Base-by-base conservation (phyloP, 2,113 vertebrate species). In the Nothocercus nigrocapillus region DNA sequence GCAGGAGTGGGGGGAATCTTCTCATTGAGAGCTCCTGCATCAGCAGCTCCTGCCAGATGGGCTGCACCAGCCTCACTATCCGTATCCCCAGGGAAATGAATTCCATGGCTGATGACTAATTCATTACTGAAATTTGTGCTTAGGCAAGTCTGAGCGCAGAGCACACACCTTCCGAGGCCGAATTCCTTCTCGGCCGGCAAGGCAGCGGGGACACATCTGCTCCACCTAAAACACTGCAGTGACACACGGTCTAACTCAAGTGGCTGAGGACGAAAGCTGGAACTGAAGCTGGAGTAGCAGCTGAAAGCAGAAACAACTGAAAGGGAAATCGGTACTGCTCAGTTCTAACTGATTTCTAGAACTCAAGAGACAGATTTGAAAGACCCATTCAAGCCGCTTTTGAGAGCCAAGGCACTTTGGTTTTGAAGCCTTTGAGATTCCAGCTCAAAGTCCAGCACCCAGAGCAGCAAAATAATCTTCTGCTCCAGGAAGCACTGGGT, bases 91-190 rank as follows among this genome's bases (percentile, higher is more conserved):
- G 91, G 91, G 92, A 83, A 95, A 78, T 67, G 82, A 94, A 93
- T 90, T 94, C 87, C 16, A 3, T 30, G 40, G 15, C 84, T 85
- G 68, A 92, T 95, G 93, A 96, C 36, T 94, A 88, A 96, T 82
- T 93, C 79, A 89, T 94, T 79, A 84, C 44, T 89, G 0, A 0
- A 14, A 80, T 82, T 95, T 95, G 84, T 85, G 92, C 87, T 92
- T 64, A 64, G 88, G 88, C 92, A 92, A 94, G 84, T 22, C 88
- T 82, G 54, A 88, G 66, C 84, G 85, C 82, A 80, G 79, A 61
- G 53, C 90, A 49, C 7, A 18, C 92, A 92, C 64, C 76, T 94
- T 93, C 76, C 67, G 56, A 24, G 0, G 8, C 82, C 58, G 85
- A 85, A 85, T 87, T 94, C 27, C 69, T 92, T 88, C 82, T 88